Conservation (phyloP, 2,888 invertebrate genomes). For the Philaethria dido region DNA sequence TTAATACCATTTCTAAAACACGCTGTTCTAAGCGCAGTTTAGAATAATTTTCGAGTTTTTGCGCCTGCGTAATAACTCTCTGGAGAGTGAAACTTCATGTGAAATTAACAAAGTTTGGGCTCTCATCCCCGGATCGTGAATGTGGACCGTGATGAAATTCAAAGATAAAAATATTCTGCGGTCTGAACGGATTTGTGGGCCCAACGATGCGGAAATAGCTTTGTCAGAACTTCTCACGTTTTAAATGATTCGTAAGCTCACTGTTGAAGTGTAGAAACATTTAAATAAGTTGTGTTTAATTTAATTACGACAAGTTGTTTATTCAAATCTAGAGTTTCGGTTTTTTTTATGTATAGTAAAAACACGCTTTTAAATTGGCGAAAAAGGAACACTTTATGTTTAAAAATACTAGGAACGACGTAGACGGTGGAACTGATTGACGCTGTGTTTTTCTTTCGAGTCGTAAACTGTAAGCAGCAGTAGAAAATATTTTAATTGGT, state of each 20-base stretch:
- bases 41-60: slow-evolving; percentile 40
- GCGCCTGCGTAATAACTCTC: slow-evolving; percentile 69
- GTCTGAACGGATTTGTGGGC: slow-evolving; percentile 31
- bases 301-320: background rate
- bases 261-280: slow-evolving; percentile 2
- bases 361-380: too few relatives aligned
- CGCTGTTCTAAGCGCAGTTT: slow-evolving; percentile 27
- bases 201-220: slow-evolving; percentile 30
- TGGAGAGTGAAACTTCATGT: slow-evolving; percentile 69
- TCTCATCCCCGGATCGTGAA: slow-evolving; percentile 62
- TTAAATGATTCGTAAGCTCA: slow-evolving; percentile 28
- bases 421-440: too few relatives aligned
- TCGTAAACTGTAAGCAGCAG: too few relatives aligned
- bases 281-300: slow-evolving; percentile 1
- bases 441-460: too few relatives aligned
- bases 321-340: background rate
- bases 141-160: slow-evolving; percentile 77
- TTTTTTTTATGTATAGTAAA: background rate
- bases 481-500: too few relatives aligned
- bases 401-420: too few relatives aligned
- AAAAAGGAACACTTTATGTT: too few relatives aligned
- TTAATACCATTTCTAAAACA: slow-evolving; percentile 20
- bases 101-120: slow-evolving; percentile 79
- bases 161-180: slow-evolving; percentile 67
- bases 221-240: slow-evolving; percentile 28